A percentile compares a stretch with the other conserved stretches of the same genome.
These are phyloP conservation scores for Acanthosepion esculentum DNA, from an alignment of 2,888 invertebrate species.

Conservation along the genomic window DNA sequence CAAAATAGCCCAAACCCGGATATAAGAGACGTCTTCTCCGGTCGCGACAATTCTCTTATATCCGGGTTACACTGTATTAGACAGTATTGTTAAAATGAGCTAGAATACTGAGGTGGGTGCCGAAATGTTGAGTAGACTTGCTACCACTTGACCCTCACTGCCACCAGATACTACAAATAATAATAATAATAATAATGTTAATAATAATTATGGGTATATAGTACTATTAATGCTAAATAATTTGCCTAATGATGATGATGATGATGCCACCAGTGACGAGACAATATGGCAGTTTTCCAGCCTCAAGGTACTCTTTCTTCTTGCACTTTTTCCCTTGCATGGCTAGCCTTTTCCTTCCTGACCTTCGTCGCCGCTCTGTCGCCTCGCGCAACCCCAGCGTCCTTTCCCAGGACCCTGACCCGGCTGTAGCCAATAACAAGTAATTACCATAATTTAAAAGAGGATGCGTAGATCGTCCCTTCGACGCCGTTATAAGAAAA, in stretches of 20 bases:
- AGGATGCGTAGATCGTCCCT: background rate
- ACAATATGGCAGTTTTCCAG: background rate
- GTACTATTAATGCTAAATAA: background rate
- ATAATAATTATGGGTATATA: background rate
- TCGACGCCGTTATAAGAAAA: background rate
- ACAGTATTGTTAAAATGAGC: too few relatives aligned
- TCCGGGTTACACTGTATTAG: too few relatives aligned
- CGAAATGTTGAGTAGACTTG: background rate
- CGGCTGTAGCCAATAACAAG: constrained; percentile 33
- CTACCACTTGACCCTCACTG: background rate
- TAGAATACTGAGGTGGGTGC: too few relatives aligned
- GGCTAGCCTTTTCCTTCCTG: background rate
- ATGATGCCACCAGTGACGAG: background rate
- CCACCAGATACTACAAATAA: background rate
- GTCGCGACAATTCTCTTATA: too few relatives aligned
- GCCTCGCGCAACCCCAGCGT: background rate
- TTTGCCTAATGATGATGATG: background rate
- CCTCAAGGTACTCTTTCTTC: background rate
- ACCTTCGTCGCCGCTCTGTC: constrained; percentile 33
- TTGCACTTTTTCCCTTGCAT: background rate
- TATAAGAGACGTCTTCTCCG: too few relatives aligned
- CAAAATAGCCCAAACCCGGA: too few relatives aligned
- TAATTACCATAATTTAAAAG: constrained; percentile 33
- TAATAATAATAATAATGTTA: background rate
- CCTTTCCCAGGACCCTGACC: constrained; percentile 23